A percentile compares a stretch with the other conserved stretches of the same genome.
phyloP scores from a whole-genome alignment of 1,140 invertebrate species.

The Trialeurodes vaporariorum region DNA sequence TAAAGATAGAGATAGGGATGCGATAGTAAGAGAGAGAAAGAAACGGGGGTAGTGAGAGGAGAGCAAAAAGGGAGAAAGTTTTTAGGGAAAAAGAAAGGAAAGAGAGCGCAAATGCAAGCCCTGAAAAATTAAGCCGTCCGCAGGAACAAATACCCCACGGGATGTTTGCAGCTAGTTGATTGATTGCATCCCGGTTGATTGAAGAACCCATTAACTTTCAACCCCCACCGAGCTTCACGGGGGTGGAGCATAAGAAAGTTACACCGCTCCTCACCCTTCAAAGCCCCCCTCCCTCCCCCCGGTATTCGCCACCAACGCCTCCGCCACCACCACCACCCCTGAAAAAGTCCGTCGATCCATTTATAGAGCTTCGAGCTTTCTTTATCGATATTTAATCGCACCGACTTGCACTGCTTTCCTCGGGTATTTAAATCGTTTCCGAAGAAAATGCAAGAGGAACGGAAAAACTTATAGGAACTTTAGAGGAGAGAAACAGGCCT shows the following conservation, averaged over 20 bases:
- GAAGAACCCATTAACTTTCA: background rate
- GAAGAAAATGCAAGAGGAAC: too few species aligned
- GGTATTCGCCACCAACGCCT: background rate
- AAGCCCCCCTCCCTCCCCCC: too few species aligned
- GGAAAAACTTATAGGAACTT: too few species aligned
- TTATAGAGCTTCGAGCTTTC: constrained; percentile 1
- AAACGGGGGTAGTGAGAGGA: too few species aligned
- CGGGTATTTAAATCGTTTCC: too few species aligned
- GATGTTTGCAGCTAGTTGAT: background rate
- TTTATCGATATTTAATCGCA: background rate
- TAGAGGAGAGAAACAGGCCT: too few species aligned
- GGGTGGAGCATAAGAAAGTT: background rate
- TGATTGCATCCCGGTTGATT: background rate
- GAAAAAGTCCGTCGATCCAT: background rate
- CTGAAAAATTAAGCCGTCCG: background rate
- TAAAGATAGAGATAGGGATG: too few species aligned
- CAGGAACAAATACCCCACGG: background rate
- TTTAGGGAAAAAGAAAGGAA: background rate
- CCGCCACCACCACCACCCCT: background rate
- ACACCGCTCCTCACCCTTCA: too few species aligned
- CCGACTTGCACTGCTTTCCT: too few species aligned
- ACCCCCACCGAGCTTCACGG: background rate
- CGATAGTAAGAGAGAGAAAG: too few species aligned
- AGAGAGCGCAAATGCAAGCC: background rate
- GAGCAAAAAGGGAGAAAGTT: background rate